Base-by-base conservation (phyloP, 2,888 invertebrate species). In the Drosophila ustulata region DNA sequence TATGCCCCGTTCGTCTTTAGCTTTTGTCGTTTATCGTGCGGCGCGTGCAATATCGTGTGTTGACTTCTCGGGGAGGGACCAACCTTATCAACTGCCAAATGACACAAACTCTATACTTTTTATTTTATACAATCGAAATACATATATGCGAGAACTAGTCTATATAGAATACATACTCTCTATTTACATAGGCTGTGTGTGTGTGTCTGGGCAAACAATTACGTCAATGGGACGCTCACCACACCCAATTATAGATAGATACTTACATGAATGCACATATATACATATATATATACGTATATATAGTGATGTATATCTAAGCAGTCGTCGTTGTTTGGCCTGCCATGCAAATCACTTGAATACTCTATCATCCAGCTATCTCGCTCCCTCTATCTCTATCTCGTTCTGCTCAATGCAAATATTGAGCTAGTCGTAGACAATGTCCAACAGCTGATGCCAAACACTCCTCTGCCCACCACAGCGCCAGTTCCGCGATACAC, bases 201-300 rank as follows among this genome's bases (percentile, higher is more conserved):
- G 13, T 55, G n/a, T 58, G 58, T 64, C 66, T 64, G 64, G 52
- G 64, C 66, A 84, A 81, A 82, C 82, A 87, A 84, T 82, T 87
- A 81, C 82, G 82, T 87, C 75, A 82, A 57, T 66, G 57, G 41
- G 56, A 52, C 77, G 49, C 66, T 66, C 57, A 61, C 78, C 70
- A 74, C 74, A 65, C 68, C 74, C 78, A 75, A 74, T 72, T 66
- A 59, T 59, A 69, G 64, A 63, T 70, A 62, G 47, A 49, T 56
- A 76, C 80, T 58, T 72, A 65, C 66, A 49, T 59, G 45, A 32
- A 11, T 18, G 39, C 23, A 58, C 13, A 55, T 45, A 28, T 41
- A 30, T 5, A 13, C 28, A 4, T n/a, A 26, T n/a, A n/a, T n/a
- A n/a, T n/a, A n/a, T n/a, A n/a, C n/a, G n/a, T n/a, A n/a, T 23